Evolutionary conservation across 2,888 invertebrate genomes (phyloP).

Genomic region (Acleris sparsana): DNA sequence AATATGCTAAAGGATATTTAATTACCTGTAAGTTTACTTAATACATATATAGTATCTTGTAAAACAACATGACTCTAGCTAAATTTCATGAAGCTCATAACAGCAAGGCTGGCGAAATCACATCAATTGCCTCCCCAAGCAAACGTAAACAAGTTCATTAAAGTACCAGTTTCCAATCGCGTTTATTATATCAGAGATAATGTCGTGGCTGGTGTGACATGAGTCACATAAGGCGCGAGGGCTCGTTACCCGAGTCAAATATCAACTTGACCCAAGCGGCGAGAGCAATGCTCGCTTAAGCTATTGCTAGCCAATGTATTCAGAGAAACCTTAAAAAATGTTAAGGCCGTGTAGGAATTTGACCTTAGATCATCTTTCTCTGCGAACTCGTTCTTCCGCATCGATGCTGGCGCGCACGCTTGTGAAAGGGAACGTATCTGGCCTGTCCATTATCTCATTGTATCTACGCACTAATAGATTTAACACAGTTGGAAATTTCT

Average conservation of each 20-base stretch:
- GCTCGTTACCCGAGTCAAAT: slow-evolving; percentile 24
- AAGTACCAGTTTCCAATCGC: slow-evolving; percentile 45
- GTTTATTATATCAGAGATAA: slow-evolving; percentile 31
- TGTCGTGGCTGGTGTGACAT: slow-evolving; percentile 1
- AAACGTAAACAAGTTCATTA: slow-evolving; percentile 51
- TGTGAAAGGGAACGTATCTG: slow-evolving; percentile 22
- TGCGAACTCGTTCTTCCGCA: background rate
- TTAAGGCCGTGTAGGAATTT: background rate
- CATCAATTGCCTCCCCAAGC: background rate
- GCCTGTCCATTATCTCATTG: slow-evolving; percentile 4
- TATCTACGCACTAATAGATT: slow-evolving; percentile 19
- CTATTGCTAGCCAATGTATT: slow-evolving; percentile 9
- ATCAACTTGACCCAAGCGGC: slow-evolving; percentile 27
- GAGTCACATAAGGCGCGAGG: background rate
- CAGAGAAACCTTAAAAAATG: background rate
- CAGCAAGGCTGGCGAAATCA: background rate
- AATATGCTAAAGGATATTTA: background rate
- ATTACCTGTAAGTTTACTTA: too few relatives aligned
- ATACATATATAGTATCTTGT: too few relatives aligned
- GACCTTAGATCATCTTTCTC: slow-evolving; percentile 6
- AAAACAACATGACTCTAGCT: too few relatives aligned
- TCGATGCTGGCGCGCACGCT: slow-evolving; percentile 1
- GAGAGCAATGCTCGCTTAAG: slow-evolving; percentile 24
- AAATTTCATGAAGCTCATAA: background rate
- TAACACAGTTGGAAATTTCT: slow-evolving; percentile 16